Conservation (phyloP, 2,888 invertebrate species). For the Hylaea fasciaria region DNA sequence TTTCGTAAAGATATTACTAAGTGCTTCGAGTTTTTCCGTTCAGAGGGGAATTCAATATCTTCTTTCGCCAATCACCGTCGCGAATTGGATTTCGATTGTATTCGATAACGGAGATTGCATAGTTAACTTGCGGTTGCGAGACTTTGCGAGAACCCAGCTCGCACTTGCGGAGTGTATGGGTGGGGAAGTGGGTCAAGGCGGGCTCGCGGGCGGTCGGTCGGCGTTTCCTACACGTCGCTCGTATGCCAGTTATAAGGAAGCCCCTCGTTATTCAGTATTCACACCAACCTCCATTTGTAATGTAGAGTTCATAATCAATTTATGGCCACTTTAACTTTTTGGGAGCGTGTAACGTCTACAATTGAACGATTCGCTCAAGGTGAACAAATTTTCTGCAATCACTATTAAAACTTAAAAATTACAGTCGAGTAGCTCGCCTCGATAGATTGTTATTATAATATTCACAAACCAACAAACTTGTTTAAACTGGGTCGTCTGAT, state of each 20-base stretch:
- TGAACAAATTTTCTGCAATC: background rate
- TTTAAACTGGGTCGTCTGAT: slow-evolving; percentile 41
- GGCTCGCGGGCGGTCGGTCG: slow-evolving; percentile 63
- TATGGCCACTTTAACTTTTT: slow-evolving; percentile 28
- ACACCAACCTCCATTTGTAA: slow-evolving; percentile 57
- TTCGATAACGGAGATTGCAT: slow-evolving; percentile 23
- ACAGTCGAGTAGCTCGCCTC: no score
- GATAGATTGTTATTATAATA: background rate
- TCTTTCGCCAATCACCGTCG: slow-evolving; percentile 21
- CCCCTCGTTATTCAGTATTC: slow-evolving; percentile 69
- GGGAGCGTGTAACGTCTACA: background rate
- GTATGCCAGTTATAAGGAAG: slow-evolving; percentile 67
- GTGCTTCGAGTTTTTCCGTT: background rate
- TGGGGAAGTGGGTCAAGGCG: slow-evolving; percentile 80
- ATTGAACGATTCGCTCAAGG: slow-evolving; percentile 1
- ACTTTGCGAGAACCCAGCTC: slow-evolving; percentile 48
- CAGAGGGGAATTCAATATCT: background rate
- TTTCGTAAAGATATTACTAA: no score
- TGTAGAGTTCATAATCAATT: slow-evolving; percentile 43
- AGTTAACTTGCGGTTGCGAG: slow-evolving; percentile 44
- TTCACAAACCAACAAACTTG: slow-evolving; percentile 9
- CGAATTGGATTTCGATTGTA: slow-evolving; percentile 28
- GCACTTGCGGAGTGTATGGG: slow-evolving; percentile 46
- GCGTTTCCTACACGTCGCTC: slow-evolving; percentile 70
- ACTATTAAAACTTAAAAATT: background rate